Conservation (phyloP, 35 echinoderm and acorn worm genomes). For the Chiridota heheva region DNA sequence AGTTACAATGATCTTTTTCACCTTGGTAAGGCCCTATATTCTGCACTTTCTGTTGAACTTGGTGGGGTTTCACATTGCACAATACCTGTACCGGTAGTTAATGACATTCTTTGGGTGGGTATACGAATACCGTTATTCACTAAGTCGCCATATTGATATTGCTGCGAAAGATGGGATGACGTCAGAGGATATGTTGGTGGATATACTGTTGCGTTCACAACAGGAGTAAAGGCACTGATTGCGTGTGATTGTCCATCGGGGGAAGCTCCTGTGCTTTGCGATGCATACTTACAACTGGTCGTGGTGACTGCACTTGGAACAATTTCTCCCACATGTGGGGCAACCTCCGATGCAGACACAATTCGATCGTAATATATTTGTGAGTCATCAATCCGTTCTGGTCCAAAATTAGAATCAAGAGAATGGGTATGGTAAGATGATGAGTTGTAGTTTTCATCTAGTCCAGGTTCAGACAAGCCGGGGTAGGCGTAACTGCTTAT, state of each 20-base stretch:
- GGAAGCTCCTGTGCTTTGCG: too few relatives aligned
- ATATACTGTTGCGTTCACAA: slow-evolving; percentile 24
- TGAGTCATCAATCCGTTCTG: slow-evolving; percentile 1
- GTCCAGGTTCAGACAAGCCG: background rate
- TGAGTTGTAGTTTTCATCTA: slow-evolving; percentile 82
- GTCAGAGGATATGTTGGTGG: slow-evolving; percentile 25
- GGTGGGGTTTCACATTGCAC: slow-evolving; percentile 40
- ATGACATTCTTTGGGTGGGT: background rate
- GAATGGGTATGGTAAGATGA: slow-evolving; percentile 21
- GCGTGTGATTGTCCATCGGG: too few relatives aligned
- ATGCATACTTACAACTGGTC: slow-evolving; percentile 38
- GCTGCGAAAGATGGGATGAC: background rate
- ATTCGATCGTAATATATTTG: slow-evolving; percentile 32
- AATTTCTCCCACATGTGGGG: background rate
- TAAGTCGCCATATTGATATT: slow-evolving; percentile 3
- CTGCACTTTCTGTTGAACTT: slow-evolving; percentile 38
- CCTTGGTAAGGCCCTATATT: slow-evolving; percentile 3
- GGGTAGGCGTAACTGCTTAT: slow-evolving; percentile 15
- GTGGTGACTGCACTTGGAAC: background rate
- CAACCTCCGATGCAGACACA: too few relatives aligned
- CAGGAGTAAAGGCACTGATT: slow-evolving; percentile 41
- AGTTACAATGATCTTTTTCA: too few relatives aligned
- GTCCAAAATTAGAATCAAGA: background rate
- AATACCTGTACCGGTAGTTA: slow-evolving; percentile 26
- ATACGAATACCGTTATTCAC: too few relatives aligned